Base-by-base conservation (phyloP, 2,888 invertebrate species). In the Anagyrus pseudococci region DNA sequence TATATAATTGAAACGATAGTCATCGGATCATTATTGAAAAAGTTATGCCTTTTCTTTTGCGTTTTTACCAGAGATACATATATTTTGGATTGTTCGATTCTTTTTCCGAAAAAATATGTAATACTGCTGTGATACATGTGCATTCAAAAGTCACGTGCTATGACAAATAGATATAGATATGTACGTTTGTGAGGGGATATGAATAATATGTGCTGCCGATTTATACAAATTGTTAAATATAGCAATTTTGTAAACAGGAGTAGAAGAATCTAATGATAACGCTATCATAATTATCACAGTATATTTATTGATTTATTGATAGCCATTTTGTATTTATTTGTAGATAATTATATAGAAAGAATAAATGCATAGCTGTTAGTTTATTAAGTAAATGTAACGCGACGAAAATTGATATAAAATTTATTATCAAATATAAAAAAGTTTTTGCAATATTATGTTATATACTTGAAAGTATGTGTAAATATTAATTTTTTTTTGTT, bases 81-180 rank as follows among this genome's bases (percentile, higher is more conserved):
- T 41, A 64, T 25, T 47, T 55, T 49, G 43, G 19, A 40, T 49
- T 25, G 43, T 59, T 68, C 57, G 54, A 64, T 64, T 61, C 50
- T 64, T 62, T 55, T 44, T 59, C 33, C 49, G 53, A 46, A 26
- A 48, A 63, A 67, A 59, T 46, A 49, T 62, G 58, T 65, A 66
- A 56, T 66, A 54, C 65, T 62, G 62, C 69, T 68, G 68, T 68
- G 67, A 69, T 68, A 68, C 54, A 62, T 65, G 64, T 69, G 65
- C 69, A 67, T 69, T 69, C 61, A 63, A 60, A 64, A 62, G 63
- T 64, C 61, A 61, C 58, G 60, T 64, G 58, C 64, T 56, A 60
- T 53, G 49, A 47, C 22, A 22, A 17, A 44, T 4, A 20, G 43
- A 25, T 44, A 40, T 26, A 58, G 17, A 59, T 58, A 58, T 65